These are phyloP conservation scores for Nestor notabilis DNA, from an alignment of 2,113 vertebrate genomes.

Conservation along the genomic window DNA sequence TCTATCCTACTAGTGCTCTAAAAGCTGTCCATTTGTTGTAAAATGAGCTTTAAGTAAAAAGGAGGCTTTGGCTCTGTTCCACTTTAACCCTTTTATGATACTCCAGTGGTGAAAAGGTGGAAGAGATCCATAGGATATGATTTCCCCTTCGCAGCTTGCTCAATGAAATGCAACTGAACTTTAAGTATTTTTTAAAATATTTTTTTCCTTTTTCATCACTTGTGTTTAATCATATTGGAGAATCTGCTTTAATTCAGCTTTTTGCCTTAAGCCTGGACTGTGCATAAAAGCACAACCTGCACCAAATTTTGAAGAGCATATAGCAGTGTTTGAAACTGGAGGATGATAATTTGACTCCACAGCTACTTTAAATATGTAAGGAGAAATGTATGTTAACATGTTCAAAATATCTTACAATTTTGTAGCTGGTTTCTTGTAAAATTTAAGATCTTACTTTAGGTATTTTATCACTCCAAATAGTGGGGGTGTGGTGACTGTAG, in stretches of 20 bases:
- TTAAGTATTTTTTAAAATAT: not conserved
- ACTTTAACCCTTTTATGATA: not conserved
- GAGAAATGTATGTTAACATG: not conserved
- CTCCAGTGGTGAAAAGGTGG: not conserved
- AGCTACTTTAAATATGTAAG: not conserved
- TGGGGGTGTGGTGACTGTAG: not conserved
- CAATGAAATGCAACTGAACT: not conserved
- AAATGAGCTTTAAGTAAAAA: not conserved
- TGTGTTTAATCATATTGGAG: not conserved
- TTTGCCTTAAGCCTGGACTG: not conserved
- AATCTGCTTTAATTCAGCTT: not conserved
- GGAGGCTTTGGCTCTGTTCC: not conserved
- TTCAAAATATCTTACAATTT: not conserved
- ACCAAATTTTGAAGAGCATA: not conserved
- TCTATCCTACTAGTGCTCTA: not conserved
- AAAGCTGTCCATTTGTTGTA: not conserved
- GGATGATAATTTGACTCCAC: not conserved
- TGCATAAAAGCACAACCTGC: not conserved
- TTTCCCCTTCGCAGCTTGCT: not conserved
- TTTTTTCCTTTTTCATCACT: not conserved
- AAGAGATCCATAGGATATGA: not conserved
- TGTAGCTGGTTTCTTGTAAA: not conserved
- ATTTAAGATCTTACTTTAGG: not conserved
- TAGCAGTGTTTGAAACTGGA: not conserved
- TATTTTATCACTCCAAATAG: not conserved